These are phyloP conservation scores for Pogonomyrmex barbatus DNA, from an alignment of 1,140 invertebrate species.

Conservation along the genomic window DNA sequence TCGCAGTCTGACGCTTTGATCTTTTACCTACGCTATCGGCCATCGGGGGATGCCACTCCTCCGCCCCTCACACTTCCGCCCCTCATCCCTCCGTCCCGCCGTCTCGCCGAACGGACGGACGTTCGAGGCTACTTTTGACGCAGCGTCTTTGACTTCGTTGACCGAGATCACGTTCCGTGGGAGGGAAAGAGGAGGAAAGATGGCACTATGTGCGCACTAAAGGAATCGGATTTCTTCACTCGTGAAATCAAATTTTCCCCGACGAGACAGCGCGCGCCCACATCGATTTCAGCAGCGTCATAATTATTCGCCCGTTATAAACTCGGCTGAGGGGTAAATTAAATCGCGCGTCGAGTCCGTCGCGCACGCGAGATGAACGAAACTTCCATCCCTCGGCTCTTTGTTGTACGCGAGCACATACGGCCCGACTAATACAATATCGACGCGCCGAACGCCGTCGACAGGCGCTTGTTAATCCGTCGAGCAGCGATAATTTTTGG, in stretches of 20 bases:
- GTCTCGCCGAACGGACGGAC: neutral
- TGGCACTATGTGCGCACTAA: neutral
- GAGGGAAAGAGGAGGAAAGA: neutral
- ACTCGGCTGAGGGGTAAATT: neutral
- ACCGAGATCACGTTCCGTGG: neutral
- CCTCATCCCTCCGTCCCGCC: no score
- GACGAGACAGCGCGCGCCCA: slow-evolving; percentile 9
- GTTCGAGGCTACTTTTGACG: slow-evolving; percentile 60
- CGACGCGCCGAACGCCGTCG: neutral
- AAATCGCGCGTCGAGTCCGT: neutral
- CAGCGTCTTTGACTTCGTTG: slow-evolving; percentile 65
- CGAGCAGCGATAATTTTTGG: slow-evolving; percentile 28
- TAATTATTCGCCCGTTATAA: slow-evolving; percentile 24
- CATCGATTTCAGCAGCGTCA: neutral
- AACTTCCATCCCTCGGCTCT: neutral
- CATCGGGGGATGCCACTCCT: neutral
- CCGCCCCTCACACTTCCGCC: no score
- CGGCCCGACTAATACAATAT: slow-evolving; percentile 1
- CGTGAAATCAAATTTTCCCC: slow-evolving; percentile 40
- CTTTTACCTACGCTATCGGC: slow-evolving; percentile 54
- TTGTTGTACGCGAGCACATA: neutral
- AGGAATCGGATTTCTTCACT: slow-evolving; percentile 22
- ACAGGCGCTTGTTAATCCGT: neutral
- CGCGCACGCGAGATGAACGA: neutral
- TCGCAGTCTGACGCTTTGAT: slow-evolving; percentile 66